phyloP scores from a whole-genome alignment of 2,113 vertebrate species.

The Falco punctatus region DNA sequence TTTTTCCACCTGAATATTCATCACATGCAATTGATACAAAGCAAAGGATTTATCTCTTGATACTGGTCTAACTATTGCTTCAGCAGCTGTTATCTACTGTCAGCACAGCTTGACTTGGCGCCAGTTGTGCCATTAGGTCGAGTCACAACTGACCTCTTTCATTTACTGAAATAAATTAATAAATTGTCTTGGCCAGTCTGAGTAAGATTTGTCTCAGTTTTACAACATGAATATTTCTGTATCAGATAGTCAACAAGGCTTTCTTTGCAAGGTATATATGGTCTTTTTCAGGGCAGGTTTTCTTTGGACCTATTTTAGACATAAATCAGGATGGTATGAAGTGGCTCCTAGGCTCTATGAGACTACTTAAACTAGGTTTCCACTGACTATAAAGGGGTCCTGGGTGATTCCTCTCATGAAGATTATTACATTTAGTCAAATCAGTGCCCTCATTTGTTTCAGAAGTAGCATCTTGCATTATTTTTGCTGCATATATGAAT shows the following conservation, averaged over 20 bases:
- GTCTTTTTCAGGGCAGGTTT: neutral
- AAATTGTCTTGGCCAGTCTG: neutral
- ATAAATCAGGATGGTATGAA: neutral
- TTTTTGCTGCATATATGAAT: neutral
- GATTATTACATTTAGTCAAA: neutral
- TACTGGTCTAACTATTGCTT: neutral
- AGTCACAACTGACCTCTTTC: neutral
- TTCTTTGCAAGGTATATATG: neutral
- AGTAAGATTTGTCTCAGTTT: neutral
- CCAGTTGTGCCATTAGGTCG: neutral
- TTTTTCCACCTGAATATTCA: neutral
- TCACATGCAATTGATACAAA: neutral
- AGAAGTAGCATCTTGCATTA: neutral
- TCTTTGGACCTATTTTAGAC: neutral
- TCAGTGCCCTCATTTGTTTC: neutral
- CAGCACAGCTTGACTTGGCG: neutral
- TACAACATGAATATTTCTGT: neutral
- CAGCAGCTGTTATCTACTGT: neutral
- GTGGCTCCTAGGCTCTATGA: neutral
- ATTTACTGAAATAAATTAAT: neutral
- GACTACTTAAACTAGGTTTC: neutral
- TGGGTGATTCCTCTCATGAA: neutral
- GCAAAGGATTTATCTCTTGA: neutral
- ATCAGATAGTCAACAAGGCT: neutral
- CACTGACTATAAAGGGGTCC: neutral